These are phyloP conservation scores for Stenolophus ochropezus DNA, from an alignment of 2,888 invertebrate genomes.

Conservation along the genomic window DNA sequence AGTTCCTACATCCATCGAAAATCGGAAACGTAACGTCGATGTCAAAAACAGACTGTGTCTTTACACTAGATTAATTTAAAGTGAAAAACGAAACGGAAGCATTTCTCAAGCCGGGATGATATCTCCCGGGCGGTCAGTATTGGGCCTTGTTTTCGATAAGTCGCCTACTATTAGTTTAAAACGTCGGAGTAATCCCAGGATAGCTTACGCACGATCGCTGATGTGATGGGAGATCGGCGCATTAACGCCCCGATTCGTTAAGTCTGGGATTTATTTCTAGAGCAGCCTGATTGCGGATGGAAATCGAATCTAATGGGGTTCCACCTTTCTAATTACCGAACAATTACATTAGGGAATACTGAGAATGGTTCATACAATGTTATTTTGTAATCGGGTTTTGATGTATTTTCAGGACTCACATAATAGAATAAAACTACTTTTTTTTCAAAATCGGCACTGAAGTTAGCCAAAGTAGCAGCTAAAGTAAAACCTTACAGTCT, in stretches of 20 bases:
- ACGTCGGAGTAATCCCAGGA: slow-evolving; percentile 35
- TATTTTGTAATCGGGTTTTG: too few species aligned
- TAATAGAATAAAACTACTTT: too few species aligned
- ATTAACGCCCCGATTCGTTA: slow-evolving; percentile 38
- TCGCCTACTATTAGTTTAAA: slow-evolving; percentile 45
- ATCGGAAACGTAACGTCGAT: slow-evolving; percentile 19
- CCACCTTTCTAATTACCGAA: too few species aligned
- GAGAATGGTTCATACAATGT: too few species aligned
- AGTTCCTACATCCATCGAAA: slow-evolving; percentile 9
- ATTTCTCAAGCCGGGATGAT: slow-evolving; percentile 19
- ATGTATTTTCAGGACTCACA: too few species aligned
- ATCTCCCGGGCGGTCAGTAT: slow-evolving; percentile 7
- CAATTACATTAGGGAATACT: too few species aligned
- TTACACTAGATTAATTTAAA: slow-evolving; percentile 42
- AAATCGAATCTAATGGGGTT: not conserved
- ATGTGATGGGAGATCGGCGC: slow-evolving; percentile 17
- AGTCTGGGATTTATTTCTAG: slow-evolving; percentile 29
- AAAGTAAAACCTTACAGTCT: too few species aligned
- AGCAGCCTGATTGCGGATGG: not conserved
- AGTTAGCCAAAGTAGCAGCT: too few species aligned
- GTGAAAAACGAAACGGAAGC: slow-evolving; percentile 36
- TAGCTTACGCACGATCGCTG: slow-evolving; percentile 39
- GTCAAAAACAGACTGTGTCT: slow-evolving; percentile 32
- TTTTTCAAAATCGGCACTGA: too few species aligned
- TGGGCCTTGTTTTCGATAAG: slow-evolving; percentile 31